These are phyloP conservation scores for Argynnis bischoffii DNA, from an alignment of 2,888 invertebrate species.

Conservation along the genomic window DNA sequence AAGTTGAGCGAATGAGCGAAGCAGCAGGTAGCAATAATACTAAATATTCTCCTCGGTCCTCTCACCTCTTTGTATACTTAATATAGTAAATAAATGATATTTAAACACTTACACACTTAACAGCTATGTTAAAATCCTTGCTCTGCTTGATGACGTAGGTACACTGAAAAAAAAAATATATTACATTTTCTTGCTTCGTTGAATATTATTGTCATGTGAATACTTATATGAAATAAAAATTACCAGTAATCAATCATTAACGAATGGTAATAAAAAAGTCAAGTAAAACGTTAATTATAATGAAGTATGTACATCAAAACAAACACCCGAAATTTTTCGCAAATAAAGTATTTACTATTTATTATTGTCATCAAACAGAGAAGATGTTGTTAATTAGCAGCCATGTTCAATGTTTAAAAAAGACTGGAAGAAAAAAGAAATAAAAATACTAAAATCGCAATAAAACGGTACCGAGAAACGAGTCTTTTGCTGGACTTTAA, in stretches of 20 bases:
- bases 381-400: conserved; percentile 25
- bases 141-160: background rate
- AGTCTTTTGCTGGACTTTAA: conserved; percentile 43
- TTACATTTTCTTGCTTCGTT: background rate
- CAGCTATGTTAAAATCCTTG: conserved; percentile 5
- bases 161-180: conserved; percentile 6
- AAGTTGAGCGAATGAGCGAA: too few species aligned
- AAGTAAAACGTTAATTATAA: background rate
- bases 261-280: background rate
- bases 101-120: conserved; percentile 18
- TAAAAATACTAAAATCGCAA: conserved; percentile 28
- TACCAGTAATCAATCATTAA: background rate
- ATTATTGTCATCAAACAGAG: background rate
- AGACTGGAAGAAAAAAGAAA: conserved; percentile 20
- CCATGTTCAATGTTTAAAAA: conserved; percentile 24
- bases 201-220: background rate
- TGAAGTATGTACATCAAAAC: background rate
- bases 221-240: background rate
- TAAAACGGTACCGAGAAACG: conserved; percentile 40
- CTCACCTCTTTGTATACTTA: background rate
- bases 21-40: too few species aligned
- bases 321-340: background rate
- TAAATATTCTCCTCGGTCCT: background rate
- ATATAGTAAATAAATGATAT: conserved; percentile 1
- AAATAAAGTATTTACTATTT: conserved; percentile 1